A percentile compares a stretch with the other conserved stretches of the same genome.
Evolutionary conservation across 53 echinoderm and acorn worm species (phyloP).

Genomic region (Crossaster papposus): DNA sequence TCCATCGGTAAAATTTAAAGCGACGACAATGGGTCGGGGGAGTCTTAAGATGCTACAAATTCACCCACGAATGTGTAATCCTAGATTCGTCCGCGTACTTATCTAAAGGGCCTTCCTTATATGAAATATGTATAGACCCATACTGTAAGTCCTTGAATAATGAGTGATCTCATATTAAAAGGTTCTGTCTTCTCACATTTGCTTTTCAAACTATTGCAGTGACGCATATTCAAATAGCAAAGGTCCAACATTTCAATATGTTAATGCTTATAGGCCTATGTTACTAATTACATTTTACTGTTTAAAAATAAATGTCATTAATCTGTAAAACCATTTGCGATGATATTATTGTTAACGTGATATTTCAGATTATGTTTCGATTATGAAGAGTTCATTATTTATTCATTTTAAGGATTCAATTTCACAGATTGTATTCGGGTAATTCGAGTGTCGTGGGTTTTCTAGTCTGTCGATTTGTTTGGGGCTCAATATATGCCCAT

Average conservation of each 20-base stretch:
- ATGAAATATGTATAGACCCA: not conserved
- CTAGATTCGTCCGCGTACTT: not conserved
- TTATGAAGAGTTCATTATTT: too few species aligned
- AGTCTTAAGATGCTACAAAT: not conserved
- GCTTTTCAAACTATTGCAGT: not conserved
- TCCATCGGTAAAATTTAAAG: slow-evolving; percentile 29
- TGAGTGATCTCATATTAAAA: not conserved
- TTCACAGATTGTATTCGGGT: too few species aligned
- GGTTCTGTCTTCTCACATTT: not conserved
- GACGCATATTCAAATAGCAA: not conserved
- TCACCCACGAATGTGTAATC: not conserved
- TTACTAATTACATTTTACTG: too few species aligned
- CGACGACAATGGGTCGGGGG: not conserved
- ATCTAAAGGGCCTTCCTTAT: not conserved
- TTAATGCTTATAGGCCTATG: too few species aligned
- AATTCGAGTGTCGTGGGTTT: too few species aligned
- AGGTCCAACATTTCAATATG: not conserved
- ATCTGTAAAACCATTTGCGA: too few species aligned
- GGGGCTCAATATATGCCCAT: too few species aligned
- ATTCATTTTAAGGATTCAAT: too few species aligned
- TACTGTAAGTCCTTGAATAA: not conserved
- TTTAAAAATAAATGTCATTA: too few species aligned
- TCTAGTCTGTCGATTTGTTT: too few species aligned
- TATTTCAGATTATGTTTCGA: too few species aligned
- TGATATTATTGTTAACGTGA: too few species aligned